Percentiles rank a stretch among this genome's conserved stretches.
These are phyloP conservation scores for Aspidapion aeneum DNA, from an alignment of 2,888 invertebrate genomes.

Conservation along the genomic window DNA sequence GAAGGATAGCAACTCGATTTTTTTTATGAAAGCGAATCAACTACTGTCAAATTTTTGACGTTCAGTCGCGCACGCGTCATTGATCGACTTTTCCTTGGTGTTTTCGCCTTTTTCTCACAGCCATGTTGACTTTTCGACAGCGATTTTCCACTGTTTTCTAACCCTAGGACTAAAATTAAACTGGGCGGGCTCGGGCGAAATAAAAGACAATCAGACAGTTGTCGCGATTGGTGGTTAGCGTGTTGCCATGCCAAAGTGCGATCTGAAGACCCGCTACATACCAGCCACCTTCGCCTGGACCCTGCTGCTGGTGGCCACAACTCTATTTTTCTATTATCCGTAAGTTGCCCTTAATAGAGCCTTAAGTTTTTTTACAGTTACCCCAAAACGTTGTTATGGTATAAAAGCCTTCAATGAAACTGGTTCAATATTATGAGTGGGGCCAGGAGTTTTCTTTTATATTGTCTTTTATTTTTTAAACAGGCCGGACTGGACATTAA, in stretches of 20 bases:
- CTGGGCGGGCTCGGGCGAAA: not conserved
- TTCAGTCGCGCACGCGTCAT: not conserved
- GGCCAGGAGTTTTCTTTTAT: no score
- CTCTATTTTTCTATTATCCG: slow-evolving; percentile 96
- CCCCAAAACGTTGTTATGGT: no score
- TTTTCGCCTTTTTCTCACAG: slow-evolving; percentile 35
- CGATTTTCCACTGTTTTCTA: slow-evolving; percentile 10
- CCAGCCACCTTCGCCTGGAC: slow-evolving; percentile 99
- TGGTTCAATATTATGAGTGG: no score
- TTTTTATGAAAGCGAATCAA: no score
- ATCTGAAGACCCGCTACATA: slow-evolving; percentile 93
- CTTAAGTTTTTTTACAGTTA: no score
- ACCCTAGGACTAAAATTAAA: slow-evolving; percentile 14
- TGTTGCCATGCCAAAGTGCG: slow-evolving; percentile 84
- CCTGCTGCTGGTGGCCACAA: slow-evolving; percentile 88
- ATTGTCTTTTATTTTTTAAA: no score
- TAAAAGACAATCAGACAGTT: not conserved
- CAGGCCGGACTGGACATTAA: no score
- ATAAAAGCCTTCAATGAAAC: no score
- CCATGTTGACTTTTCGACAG: slow-evolving; percentile 45
- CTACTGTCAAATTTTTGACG: no score
- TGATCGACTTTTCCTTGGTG: slow-evolving; percentile 15
- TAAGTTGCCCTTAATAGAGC: slow-evolving; percentile 71
- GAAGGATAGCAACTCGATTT: no score
- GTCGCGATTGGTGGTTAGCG: no score